phyloP scores from a whole-genome alignment of 2,888 invertebrate species.

The Drosophila mimica region DNA sequence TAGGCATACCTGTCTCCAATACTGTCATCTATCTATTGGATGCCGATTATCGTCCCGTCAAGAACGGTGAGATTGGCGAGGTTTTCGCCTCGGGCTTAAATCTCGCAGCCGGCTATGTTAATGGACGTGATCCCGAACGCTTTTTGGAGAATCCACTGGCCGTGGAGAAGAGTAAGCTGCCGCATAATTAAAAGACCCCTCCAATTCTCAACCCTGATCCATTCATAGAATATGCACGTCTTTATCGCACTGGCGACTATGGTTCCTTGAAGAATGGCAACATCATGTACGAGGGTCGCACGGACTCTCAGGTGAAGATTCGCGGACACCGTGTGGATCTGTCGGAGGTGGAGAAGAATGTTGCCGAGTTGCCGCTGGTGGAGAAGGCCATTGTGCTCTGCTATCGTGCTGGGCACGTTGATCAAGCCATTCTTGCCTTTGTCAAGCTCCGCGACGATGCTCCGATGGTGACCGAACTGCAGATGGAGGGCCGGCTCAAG shows the following conservation, averaged over 20 bases:
- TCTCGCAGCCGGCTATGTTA: conserved; percentile 92
- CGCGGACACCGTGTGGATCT: conserved; percentile 94
- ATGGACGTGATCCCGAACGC: conserved; percentile 89
- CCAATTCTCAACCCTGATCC: not conserved
- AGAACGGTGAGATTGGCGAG: conserved; percentile 91
- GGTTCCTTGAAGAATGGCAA: conserved; percentile 89
- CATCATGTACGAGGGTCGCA: conserved; percentile 92
- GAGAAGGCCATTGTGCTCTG: conserved; percentile 92
- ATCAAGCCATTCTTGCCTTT: conserved; percentile 91
- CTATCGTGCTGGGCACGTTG: conserved; percentile 90
- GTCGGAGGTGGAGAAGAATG: conserved; percentile 92
- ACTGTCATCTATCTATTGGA: conserved; percentile 92
- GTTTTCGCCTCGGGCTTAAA: conserved; percentile 93
- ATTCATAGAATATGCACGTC: conserved; percentile 87
- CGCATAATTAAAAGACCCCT: not conserved
- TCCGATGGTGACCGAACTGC: conserved; percentile 86
- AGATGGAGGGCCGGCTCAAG: conserved; percentile 89
- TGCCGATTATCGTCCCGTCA: conserved; percentile 89
- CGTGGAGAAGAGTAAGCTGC: conserved; percentile 86
- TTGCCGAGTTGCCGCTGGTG: conserved; percentile 88
- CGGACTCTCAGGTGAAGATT: conserved; percentile 94
- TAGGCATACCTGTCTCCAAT: conserved; percentile 92
- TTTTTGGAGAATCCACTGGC: conserved; percentile 92
- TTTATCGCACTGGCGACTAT: conserved; percentile 94
- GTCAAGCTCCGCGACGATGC: conserved; percentile 86